Conservation (phyloP, 1,140 invertebrate genomes). For the Brachionus asplanchnoidis region DNA sequence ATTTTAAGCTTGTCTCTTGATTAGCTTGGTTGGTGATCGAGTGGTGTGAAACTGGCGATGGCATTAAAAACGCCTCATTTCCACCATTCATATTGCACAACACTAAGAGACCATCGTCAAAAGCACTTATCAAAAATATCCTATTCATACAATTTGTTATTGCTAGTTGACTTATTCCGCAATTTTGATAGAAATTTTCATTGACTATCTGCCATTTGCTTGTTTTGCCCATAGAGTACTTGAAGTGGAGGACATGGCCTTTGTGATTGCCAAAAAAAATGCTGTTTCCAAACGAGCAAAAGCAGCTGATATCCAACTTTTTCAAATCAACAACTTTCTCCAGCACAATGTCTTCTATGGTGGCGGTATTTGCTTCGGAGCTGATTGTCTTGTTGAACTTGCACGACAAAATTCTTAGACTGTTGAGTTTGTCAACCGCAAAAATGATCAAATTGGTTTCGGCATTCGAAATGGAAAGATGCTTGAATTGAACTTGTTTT, state of each 20-base stretch:
- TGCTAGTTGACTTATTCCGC: not conserved
- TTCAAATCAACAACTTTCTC: not conserved
- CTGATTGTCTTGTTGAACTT: not conserved
- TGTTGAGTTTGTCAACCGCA: not conserved
- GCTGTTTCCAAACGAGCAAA: not conserved
- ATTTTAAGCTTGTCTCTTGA: not conserved
- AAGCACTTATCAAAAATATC: not conserved
- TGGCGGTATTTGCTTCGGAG: not conserved
- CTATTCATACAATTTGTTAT: constrained; percentile 15
- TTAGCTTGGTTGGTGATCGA: not conserved
- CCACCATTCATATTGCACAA: constrained; percentile 10
- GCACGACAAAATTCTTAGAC: not conserved
- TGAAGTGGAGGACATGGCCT: not conserved
- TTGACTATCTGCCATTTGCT: not conserved
- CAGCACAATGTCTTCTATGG: not conserved
- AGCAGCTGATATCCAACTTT: not conserved
- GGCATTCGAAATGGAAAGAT: not conserved
- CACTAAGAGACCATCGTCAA: constrained; percentile 14
- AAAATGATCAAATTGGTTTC: not conserved
- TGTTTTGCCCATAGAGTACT: not conserved
- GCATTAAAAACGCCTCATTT: not conserved
- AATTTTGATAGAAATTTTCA: not conserved
- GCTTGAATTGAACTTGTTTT: constrained; percentile 30
- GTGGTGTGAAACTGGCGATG: not conserved
- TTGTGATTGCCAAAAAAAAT: not conserved